A percentile compares a stretch with the other conserved stretches of the same genome.
phyloP scores from a whole-genome alignment of 1,140 invertebrate genomes.

The Triops longicaudatus region DNA sequence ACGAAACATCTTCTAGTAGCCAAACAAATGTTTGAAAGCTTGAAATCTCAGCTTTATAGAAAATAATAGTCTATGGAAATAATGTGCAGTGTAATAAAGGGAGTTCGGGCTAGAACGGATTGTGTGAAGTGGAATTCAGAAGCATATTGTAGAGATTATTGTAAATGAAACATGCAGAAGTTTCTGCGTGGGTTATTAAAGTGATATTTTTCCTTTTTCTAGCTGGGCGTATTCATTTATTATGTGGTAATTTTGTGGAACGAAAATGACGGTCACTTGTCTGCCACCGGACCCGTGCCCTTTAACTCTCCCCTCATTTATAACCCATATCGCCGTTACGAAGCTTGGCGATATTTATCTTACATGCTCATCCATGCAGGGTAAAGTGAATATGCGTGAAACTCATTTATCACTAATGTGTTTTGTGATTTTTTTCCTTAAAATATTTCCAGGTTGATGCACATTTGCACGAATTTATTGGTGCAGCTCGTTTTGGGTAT shows the following conservation, averaged over 20 bases:
- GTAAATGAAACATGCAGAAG: neutral
- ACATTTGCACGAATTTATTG: conserved; percentile 82
- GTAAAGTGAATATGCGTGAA: neutral
- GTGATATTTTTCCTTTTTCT: conserved; percentile 24
- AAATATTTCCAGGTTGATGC: conserved; percentile 49
- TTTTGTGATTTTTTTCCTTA: conserved; percentile 26
- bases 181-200: neutral
- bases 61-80: too few species aligned
- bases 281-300: conserved; percentile 50
- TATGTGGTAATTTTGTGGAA: conserved; percentile 39
- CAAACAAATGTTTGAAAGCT: too few species aligned
- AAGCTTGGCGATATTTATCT: conserved; percentile 85
- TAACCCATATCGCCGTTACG: conserved; percentile 72
- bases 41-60: too few species aligned
- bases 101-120: too few species aligned
- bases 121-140: too few species aligned
- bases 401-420: neutral
- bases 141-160: neutral
- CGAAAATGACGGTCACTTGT: conserved; percentile 29
- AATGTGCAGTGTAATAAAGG: too few species aligned
- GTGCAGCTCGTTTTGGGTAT: conserved; percentile 88
- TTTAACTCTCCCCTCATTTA: conserved; percentile 74
- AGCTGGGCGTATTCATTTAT: conserved; percentile 43
- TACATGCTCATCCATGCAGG: conserved; percentile 88
- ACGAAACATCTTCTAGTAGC: too few species aligned